Conservation (phyloP, 2,113 vertebrate genomes). For the Alectura lathami region DNA sequence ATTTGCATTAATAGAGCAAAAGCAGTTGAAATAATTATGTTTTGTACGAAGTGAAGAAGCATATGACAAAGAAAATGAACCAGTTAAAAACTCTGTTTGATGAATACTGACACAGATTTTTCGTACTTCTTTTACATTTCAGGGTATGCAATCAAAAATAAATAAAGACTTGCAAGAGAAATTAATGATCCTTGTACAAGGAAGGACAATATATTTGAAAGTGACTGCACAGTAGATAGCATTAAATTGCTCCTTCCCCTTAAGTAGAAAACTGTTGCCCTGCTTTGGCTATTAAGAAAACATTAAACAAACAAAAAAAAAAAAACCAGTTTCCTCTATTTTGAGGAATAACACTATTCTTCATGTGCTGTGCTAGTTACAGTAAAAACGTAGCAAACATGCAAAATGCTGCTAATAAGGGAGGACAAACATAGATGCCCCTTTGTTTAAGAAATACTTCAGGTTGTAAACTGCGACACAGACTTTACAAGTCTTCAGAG, state of each 20-base stretch:
- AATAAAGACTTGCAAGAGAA: conserved; percentile 65
- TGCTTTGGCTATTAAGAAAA: conserved; percentile 27
- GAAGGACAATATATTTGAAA: conserved; percentile 59
- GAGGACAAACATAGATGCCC: background rate
- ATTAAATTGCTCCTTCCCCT: background rate
- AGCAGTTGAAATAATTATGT: conserved; percentile 41
- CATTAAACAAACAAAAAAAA: no score
- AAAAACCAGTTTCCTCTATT: background rate
- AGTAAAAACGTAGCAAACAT: background rate
- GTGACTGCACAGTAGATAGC: background rate
- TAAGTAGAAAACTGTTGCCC: conserved; percentile 47
- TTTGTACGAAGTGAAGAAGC: conserved; percentile 27
- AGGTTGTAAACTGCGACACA: background rate
- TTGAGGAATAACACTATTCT: background rate
- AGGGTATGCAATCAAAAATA: conserved; percentile 61
- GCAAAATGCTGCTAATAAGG: background rate
- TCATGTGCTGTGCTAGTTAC: background rate
- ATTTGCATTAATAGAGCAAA: conserved; percentile 2
- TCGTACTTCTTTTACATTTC: conserved; percentile 56
- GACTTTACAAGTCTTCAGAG: background rate
- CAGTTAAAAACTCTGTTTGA: conserved; percentile 51
- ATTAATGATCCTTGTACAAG: conserved; percentile 53
- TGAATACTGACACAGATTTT: conserved; percentile 56
- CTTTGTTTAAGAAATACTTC: background rate
- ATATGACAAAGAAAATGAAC: conserved; percentile 22